Evolutionary conservation across 2,797 vertebrate species (phyloP).

Genomic region (Heterohyrax brucei): DNA sequence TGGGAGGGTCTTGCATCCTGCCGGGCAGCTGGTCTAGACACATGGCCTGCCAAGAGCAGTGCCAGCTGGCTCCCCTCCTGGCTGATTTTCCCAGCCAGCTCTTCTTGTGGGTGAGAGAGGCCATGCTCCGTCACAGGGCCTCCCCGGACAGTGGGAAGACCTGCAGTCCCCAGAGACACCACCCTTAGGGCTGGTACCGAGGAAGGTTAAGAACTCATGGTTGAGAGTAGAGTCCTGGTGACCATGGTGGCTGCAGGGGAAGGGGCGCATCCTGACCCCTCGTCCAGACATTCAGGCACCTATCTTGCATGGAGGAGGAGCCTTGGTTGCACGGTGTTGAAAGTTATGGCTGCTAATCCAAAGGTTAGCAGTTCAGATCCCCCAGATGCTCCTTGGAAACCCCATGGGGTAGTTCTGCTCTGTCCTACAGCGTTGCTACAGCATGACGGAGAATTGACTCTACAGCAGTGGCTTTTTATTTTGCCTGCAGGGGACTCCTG

Average conservation of each 20-base stretch:
- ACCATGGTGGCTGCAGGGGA: not conserved
- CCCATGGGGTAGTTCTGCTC: no score
- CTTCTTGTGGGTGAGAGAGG: conserved; percentile 55
- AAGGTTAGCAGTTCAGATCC: no score
- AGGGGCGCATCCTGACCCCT: not conserved
- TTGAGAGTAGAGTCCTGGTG: not conserved
- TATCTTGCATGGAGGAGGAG: not conserved
- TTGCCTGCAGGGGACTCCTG: not conserved
- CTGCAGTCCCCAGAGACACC: not conserved
- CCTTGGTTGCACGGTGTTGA: no score
- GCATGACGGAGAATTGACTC: no score
- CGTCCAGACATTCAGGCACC: not conserved
- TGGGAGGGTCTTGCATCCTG: not conserved
- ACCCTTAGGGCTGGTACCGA: not conserved
- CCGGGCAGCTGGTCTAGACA: conserved; percentile 61
- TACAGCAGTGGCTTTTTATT: no score
- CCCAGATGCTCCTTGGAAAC: no score
- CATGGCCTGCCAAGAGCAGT: not conserved
- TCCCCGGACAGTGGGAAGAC: conserved; percentile 58
- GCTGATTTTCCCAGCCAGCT: conserved; percentile 61
- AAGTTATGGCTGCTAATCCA: no score
- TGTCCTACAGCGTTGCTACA: no score
- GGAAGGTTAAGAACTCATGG: not conserved
- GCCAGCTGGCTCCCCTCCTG: conserved; percentile 82
- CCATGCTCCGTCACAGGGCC: conserved; percentile 51